Evolutionary conservation across 2,888 invertebrate species (phyloP), one percentile per base, ranked within the genome.

Genomic region (Neoscelio sp.): DNA sequence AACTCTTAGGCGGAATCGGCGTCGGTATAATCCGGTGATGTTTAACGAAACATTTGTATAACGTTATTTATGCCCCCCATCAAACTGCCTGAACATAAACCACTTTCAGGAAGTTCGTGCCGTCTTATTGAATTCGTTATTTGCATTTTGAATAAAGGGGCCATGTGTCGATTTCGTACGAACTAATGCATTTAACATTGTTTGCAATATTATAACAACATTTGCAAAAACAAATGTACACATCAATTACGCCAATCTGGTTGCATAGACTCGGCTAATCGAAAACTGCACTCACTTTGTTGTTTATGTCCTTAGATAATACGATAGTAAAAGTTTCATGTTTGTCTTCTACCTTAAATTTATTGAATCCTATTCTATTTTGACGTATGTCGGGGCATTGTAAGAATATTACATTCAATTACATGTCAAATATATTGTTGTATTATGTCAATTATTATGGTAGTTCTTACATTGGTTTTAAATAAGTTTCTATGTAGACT

Each of bases 41-140:
- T 82, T 84, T 78, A 77, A 81, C 80, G 80, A 77, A 83, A 83
- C 80, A 82, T 85, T 82, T 77, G 79, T 82, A 81, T 68, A 62
- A 48, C 71, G 81, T 84, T 85, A 82, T 85, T 85, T 85, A 83
- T 81, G 70, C 76, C 74, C 67, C 80, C 74, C n/a, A 81, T 84
- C 80, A 83, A 82, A 84, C 81, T 60, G 83, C 74, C 82, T 75
- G 70, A 8, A 65, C 58, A 62, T 80, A 83, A 84, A 80, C 77
- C 74, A 80, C 68, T 75, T 83, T 80, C 30, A 40, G 23, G 74
- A 76, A 78, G 78, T 68, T 64, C 75, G 67, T 71, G 79, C 77
- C 67, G 78, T 76, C 80, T 71, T 73, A 28, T 50, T 60, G 54
- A 26, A 58, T 28, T 30, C 54, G 12, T 54, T 18, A 23, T 18